Evolutionary conservation across 1,140 invertebrate genomes (phyloP).

Genomic region (Thrips palmi): DNA sequence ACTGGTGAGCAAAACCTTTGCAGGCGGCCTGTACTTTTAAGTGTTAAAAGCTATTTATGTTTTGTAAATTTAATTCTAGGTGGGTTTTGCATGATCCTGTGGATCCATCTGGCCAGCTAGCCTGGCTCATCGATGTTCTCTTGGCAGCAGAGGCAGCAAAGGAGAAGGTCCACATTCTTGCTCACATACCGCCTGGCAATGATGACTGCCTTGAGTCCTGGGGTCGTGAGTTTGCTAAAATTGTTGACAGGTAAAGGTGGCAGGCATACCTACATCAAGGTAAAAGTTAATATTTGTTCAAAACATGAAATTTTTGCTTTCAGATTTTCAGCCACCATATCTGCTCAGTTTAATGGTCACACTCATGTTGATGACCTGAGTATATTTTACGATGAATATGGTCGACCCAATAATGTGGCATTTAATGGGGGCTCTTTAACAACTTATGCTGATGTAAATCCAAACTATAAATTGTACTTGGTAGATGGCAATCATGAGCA

Average conservation of each 20-base stretch:
- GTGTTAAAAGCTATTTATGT: neutral
- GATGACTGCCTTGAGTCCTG: conserved; percentile 44
- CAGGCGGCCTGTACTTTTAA: neutral
- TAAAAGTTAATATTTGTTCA: neutral
- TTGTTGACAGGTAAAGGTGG: conserved; percentile 22
- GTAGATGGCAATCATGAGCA: conserved; percentile 30
- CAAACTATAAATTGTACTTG: conserved; percentile 60
- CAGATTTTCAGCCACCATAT: conserved; percentile 47
- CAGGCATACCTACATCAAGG: conserved; percentile 8
- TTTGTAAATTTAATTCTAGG: conserved; percentile 21
- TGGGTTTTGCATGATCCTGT: conserved; percentile 38
- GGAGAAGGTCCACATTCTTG: conserved; percentile 65
- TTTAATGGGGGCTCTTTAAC: conserved; percentile 65
- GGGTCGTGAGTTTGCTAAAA: conserved; percentile 40
- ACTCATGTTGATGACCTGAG: conserved; percentile 57
- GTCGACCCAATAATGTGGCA: conserved; percentile 38
- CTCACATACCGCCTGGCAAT: conserved; percentile 60
- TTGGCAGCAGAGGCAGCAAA: conserved; percentile 43
- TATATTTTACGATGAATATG: conserved; percentile 34
- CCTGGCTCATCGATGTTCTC: conserved; percentile 54
- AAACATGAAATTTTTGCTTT: neutral
- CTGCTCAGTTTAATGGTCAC: conserved; percentile 65
- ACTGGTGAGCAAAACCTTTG: conserved; percentile 37
- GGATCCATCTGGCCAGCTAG: conserved; percentile 40
- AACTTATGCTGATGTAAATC: conserved; percentile 43